Evolutionary conservation across 2,113 vertebrate genomes (phyloP).

Genomic region (Melospiza melodia): DNA sequence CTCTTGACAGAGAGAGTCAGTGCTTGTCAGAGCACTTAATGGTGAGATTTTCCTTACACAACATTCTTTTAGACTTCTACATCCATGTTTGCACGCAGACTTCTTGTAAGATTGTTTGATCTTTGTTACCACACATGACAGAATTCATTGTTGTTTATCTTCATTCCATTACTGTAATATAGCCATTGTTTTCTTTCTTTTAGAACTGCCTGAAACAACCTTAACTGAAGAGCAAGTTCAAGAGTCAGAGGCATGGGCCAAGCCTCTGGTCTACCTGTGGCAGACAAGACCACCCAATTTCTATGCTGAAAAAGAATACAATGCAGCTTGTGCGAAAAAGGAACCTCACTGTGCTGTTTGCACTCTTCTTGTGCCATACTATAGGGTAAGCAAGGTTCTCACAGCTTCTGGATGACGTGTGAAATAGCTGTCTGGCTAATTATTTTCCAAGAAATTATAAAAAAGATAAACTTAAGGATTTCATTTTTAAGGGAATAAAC

Average conservation of each 20-base stretch:
- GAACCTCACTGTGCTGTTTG: constrained; percentile 91
- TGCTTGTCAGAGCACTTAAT: not conserved
- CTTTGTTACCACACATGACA: not conserved
- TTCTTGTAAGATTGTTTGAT: not conserved
- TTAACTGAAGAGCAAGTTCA: constrained; percentile 79
- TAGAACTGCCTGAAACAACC: constrained; percentile 82
- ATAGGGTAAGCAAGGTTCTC: constrained; percentile 80
- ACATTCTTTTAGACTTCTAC: not conserved
- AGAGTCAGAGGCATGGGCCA: constrained; percentile 90
- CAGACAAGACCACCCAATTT: constrained; percentile 84
- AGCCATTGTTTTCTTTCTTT: constrained; percentile 16
- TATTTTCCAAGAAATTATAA: not conserved
- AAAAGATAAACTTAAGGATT: not conserved
- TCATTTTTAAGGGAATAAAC: not conserved
- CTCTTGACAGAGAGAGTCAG: not conserved
- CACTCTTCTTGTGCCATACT: constrained; percentile 93
- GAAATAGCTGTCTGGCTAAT: not conserved
- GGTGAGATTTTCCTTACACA: not conserved
- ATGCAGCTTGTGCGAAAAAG: constrained; percentile 79
- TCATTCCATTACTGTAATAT: not conserved
- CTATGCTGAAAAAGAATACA: constrained; percentile 89
- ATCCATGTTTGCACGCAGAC: not conserved
- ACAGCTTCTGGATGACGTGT: not conserved
- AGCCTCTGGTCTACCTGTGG: constrained; percentile 90
- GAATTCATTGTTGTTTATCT: not conserved